A percentile compares a stretch with the other conserved stretches of the same genome.
Evolutionary conservation across 2,888 invertebrate species (phyloP).

Genomic region (Platycheirus rosarum): DNA sequence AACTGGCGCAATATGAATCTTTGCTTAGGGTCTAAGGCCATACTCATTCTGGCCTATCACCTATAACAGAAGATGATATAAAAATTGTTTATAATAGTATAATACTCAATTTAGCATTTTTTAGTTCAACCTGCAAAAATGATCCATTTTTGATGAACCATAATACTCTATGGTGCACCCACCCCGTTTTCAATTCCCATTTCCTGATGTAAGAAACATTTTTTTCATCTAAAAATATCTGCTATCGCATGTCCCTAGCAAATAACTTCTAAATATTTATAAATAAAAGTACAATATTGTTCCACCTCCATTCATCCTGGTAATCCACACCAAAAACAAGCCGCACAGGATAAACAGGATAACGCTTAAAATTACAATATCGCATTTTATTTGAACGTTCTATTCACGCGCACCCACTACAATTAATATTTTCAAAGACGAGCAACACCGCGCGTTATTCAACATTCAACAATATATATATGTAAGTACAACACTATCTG

Average conservation of each 20-base stretch:
- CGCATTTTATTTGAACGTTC: slow-evolving; percentile 68
- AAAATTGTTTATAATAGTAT: too few species aligned
- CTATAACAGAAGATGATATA: too few species aligned
- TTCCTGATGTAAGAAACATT: neutral
- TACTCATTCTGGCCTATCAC: too few species aligned
- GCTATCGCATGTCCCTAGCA: slow-evolving; percentile 46
- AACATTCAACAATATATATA: slow-evolving; percentile 2
- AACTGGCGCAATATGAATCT: too few species aligned
- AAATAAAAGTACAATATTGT: slow-evolving; percentile 20
- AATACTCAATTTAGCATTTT: too few species aligned
- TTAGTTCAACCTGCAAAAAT: too few species aligned
- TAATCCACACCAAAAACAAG: slow-evolving; percentile 51
- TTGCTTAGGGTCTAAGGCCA: too few species aligned
- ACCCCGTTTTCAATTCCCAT: neutral
- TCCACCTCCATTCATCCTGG: neutral
- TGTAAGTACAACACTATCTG: too few species aligned
- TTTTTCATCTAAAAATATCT: neutral
- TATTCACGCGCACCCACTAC: slow-evolving; percentile 50
- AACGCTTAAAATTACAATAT: slow-evolving; percentile 73
- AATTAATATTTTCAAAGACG: slow-evolving; percentile 52
- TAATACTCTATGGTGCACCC: too few species aligned
- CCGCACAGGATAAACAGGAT: slow-evolving; percentile 54
- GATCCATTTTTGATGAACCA: too few species aligned
- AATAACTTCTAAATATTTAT: slow-evolving; percentile 70
- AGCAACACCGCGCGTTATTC: slow-evolving; percentile 31